Percentiles rank a stretch among this genome's conserved stretches.
These are phyloP conservation scores for Zelostemma sp. DNA, from an alignment of 1,140 invertebrate species.

Conservation along the genomic window DNA sequence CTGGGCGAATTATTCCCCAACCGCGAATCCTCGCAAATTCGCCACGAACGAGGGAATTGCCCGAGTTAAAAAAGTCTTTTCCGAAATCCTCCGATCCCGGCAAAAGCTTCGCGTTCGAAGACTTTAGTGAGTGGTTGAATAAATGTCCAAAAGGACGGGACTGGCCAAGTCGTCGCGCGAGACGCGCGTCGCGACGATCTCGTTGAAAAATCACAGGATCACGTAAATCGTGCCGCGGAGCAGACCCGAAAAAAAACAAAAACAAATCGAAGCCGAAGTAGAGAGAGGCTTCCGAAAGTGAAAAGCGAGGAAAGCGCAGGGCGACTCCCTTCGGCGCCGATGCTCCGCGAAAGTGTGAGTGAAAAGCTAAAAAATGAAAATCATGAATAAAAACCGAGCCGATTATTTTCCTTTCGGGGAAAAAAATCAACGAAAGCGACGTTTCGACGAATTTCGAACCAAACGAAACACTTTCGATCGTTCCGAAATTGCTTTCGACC, in stretches of 20 bases:
- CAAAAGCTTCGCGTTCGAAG: conserved; percentile 10
- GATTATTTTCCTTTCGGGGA: too few species aligned
- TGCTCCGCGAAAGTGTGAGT: conserved; percentile 32
- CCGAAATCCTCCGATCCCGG: too few species aligned
- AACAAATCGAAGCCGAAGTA: conserved; percentile 1
- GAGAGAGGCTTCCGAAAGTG: conserved; percentile 22
- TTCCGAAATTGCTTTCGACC: too few species aligned
- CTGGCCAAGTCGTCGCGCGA: conserved; percentile 11
- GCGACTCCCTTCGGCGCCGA: conserved; percentile 31
- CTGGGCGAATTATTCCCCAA: conserved; percentile 1
- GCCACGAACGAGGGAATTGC: too few species aligned
- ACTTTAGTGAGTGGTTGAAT: background rate
- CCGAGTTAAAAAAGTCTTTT: too few species aligned
- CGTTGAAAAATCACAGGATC: conserved; percentile 64
- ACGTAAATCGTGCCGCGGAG: conserved; percentile 51
- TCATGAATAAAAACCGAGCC: too few species aligned
- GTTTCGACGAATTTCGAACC: too few species aligned
- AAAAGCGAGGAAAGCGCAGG: conserved; percentile 35
- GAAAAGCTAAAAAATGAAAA: background rate
- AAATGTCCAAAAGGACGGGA: conserved; percentile 29
- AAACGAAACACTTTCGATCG: too few species aligned
- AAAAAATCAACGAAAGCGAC: too few species aligned
- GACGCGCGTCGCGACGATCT: conserved; percentile 49
- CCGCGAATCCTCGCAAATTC: background rate
- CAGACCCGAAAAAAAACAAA: background rate